These are phyloP conservation scores for Thamnophis sirtalis DNA, from an alignment of 2,113 vertebrate species.

Conservation along the genomic window DNA sequence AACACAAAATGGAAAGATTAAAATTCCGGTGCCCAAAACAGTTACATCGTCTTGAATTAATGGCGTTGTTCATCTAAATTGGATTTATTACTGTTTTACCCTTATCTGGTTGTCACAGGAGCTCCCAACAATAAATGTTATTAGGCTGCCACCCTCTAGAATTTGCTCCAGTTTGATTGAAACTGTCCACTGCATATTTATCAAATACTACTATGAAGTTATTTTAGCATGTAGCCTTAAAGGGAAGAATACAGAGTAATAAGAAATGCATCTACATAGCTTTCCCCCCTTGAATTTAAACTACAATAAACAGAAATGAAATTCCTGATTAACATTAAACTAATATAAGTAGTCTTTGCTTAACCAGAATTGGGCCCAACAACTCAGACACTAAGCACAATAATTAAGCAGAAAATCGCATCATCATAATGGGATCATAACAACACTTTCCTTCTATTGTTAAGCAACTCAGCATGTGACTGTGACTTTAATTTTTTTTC, in stretches of 20 bases:
- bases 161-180: slow-evolving; percentile 10
- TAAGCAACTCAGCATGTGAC: too few relatives aligned
- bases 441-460: too few relatives aligned
- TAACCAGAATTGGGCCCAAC: background rate
- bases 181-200: background rate
- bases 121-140: background rate
- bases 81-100: slow-evolving; percentile 32
- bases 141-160: background rate
- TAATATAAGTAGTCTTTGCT: background rate
- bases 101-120: slow-evolving; percentile 18
- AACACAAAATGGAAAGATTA: slow-evolving; percentile 3
- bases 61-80: slow-evolving; percentile 29
- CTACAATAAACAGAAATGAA: background rate
- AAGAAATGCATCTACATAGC: background rate
- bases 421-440: too few relatives aligned
- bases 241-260: background rate
- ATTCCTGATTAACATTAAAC: background rate
- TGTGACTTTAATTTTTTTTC: too few relatives aligned
- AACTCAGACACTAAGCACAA: background rate
- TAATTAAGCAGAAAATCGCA: background rate
- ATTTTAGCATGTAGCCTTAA: background rate
- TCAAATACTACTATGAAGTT: slow-evolving; percentile 11
- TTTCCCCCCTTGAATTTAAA: background rate
- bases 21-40: background rate
- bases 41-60: background rate